Base-by-base conservation (phyloP, 1,140 invertebrate genomes). In the Drosophila burlai region DNA sequence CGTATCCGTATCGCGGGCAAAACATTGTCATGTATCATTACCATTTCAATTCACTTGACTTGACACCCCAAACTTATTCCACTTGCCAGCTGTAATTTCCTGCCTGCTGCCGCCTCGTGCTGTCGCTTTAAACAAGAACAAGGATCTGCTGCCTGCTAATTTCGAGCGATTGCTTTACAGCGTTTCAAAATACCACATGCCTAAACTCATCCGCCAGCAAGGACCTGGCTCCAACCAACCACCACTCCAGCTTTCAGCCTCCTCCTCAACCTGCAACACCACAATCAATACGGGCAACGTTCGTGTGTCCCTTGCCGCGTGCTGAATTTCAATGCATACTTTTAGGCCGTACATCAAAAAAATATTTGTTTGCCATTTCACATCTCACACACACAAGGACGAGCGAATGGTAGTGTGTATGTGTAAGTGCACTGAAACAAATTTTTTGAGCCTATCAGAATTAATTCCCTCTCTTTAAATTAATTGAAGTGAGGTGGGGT, bases 241-340 rank as follows among this genome's bases (percentile, higher is more conserved):
- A 1, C 46, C 13, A 47, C 7, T 15, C 8, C 13, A 16, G 24
- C 46, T 5, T n/a, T 7, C 10, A 18, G 26, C n/a, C 52, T 55
- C 21, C 52, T 38, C 10, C 52, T 9, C 24, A 46, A 11, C 24
- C n/a, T 63, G 9, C 21, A 26, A n/a, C 63, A 40, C 61, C 57
- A 61, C 65, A 71, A 71, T 63, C 59, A 61, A 77, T 76, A 77
- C 55, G 31, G 52, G 40, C 21, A 67, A 54, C 59, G 72, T 46
- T 62, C 47, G 46, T 52, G 42, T 68, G 75, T 55, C 78, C 59
- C 74, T 81, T 65, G 84, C 66, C 65, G 84, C 78, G 84, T 89
- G 85, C 89, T 89, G 85, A 89, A 89, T 89, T 89, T 90, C 84
- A 89, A 89, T 89, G 84, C 84, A 81, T 74, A 89, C 84, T 89